Evolutionary conservation across 2,797 vertebrate species (phyloP), one percentile per base, ranked within the genome.

Genomic region (Sparus aurata): DNA sequence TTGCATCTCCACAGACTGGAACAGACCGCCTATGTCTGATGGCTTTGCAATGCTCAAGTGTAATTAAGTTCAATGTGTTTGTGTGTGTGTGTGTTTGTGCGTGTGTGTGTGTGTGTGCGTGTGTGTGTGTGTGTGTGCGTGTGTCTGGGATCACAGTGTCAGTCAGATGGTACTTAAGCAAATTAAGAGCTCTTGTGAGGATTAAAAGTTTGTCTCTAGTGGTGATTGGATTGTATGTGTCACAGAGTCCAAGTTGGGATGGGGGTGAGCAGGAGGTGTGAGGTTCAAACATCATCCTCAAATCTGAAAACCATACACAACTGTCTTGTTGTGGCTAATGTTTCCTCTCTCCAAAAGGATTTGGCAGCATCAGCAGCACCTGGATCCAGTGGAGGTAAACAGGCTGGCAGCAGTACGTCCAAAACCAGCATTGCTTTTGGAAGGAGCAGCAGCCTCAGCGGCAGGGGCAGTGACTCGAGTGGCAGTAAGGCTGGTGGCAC

Each of bases 101-200:
- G 55, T 53, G 73, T 69, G 72, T 73, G 64, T 73, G 59, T 62
- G 58, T 38, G 45, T 16, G 12, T 70, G 63, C 82, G 69, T 74
- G 53, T 79, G 62, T 83, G 53, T 81, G 53, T 81, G 52, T 58
- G 47, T 75, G 64, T 68, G 66, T 64, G 62, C 72, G 54, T 61
- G 74, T 76, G 77, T 79, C 52, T 62, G 45, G 20, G 61, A 85
- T 76, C 75, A 85, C 80, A 83, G 78, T 69, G 30, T 77, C 22
- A 50, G 89, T 93, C 91, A 93, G 88, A 91, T 92, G 87, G 91
- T 82, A 87, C 92, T 94, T 94, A 94, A 94, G 92, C 75, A 90
- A 95, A 95, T 96, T 95, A 95, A 91, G 88, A 91, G 92, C 85
- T 94, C 88, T 89, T 23, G 82, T 84, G 49, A 73, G 93, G 94